These are phyloP conservation scores for Rhizoglyphus robini DNA, from an alignment of 1,140 invertebrate species.

Conservation along the genomic window DNA sequence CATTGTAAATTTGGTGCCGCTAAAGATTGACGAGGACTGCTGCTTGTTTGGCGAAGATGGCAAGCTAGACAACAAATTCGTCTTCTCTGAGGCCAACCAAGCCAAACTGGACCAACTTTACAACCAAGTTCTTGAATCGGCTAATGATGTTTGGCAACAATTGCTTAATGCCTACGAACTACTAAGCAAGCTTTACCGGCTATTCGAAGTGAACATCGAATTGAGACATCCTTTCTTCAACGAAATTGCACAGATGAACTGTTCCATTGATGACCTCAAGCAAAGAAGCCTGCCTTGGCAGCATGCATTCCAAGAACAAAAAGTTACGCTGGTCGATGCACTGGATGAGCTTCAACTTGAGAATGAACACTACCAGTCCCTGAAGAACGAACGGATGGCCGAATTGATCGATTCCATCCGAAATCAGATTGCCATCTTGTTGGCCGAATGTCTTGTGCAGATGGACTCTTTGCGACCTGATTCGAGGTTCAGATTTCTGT, in stretches of 20 bases:
- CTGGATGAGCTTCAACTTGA: neutral
- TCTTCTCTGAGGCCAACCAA: neutral
- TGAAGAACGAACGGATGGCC: neutral
- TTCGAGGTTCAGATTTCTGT: neutral
- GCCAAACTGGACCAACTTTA: neutral
- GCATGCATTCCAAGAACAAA: neutral
- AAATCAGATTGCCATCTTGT: neutral
- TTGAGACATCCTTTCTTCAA: too few relatives aligned
- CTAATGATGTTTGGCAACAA: neutral
- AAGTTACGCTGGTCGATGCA: neutral
- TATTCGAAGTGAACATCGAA: neutral
- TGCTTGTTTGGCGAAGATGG: neutral
- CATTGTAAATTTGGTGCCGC: neutral
- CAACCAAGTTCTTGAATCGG: neutral
- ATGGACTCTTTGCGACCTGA: neutral
- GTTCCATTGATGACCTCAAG: neutral
- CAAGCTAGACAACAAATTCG: neutral
- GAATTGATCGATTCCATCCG: neutral
- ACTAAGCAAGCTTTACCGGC: neutral
- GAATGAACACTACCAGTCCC: neutral
- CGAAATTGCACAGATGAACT: too few relatives aligned
- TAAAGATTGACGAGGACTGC: neutral
- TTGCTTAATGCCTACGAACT: neutral
- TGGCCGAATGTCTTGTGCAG: neutral
- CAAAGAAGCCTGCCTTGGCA: neutral